A percentile compares a stretch with the other conserved stretches of the same genome.
phyloP scores from a whole-genome alignment of 1,140 invertebrate species.

The Dysdera silvatica region DNA sequence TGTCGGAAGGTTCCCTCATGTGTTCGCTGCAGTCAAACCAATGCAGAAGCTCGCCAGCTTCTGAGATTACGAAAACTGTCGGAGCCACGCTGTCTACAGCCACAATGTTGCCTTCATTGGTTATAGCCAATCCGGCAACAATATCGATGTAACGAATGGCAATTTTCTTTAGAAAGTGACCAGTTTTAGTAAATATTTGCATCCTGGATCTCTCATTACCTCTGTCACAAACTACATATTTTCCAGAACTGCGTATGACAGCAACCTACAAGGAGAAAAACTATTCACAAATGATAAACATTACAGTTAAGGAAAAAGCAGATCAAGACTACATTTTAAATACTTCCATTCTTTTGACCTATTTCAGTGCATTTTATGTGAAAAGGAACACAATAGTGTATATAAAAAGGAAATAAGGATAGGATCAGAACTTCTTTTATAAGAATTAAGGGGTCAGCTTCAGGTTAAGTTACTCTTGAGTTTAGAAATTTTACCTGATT shows the following conservation, averaged over 20 bases:
- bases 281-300: neutral
- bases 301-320: too few species aligned
- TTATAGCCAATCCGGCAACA: conserved; percentile 89
- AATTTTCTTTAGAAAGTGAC: conserved; percentile 75
- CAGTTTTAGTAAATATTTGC: conserved; percentile 71
- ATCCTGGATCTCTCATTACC: conserved; percentile 91
- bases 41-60: conserved; percentile 76
- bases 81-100: conserved; percentile 95
- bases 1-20: conserved; percentile 94
- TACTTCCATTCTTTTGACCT: too few species aligned
- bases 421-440: too few species aligned
- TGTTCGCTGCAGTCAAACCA: conserved; percentile 97
- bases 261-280: conserved; percentile 54
- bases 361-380: too few species aligned
- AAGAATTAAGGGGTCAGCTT: too few species aligned
- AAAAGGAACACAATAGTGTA: too few species aligned
- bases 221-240: conserved; percentile 92
- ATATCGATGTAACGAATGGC: conserved; percentile 89
- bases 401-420: too few species aligned
- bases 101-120: conserved; percentile 80
- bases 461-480: too few species aligned
- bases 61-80: conserved; percentile 87
- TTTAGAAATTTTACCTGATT: too few species aligned
- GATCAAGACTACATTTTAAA: too few species aligned
- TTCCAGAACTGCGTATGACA: conserved; percentile 74